Percentiles rank a stretch among this genome's conserved stretches.
Evolutionary conservation across 2,888 invertebrate species (phyloP).

Genomic region (Pachycephus smyrnensis): DNA sequence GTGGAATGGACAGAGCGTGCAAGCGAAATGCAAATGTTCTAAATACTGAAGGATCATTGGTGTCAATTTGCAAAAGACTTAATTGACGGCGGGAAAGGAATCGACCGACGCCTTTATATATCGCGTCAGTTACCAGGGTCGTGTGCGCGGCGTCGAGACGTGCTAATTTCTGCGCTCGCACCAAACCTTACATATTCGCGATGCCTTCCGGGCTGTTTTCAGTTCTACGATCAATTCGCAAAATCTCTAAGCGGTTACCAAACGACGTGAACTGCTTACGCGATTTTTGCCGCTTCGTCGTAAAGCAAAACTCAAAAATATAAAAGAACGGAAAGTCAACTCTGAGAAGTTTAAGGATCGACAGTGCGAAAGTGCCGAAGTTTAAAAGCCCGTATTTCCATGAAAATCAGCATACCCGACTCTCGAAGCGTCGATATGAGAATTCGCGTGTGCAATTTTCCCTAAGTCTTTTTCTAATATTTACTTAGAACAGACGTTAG

Average conservation of each 20-base stretch:
- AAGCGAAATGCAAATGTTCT: background rate
- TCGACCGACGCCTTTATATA: background rate
- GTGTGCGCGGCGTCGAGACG: background rate
- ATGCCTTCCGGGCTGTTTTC: background rate
- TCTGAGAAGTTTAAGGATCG: background rate
- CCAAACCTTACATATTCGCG: conserved; percentile 18
- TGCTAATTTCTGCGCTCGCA: conserved; percentile 14
- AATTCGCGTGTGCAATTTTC: background rate
- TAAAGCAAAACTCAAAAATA: background rate
- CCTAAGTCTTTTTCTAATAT: background rate
- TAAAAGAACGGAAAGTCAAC: background rate
- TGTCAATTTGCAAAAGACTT: background rate
- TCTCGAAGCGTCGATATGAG: background rate
- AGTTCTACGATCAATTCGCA: conserved; percentile 2
- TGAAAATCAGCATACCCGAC: background rate
- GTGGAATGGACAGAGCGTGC: background rate
- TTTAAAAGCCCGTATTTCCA: background rate
- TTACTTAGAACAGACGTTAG: background rate
- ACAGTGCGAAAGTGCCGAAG: background rate
- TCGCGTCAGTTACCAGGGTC: too few species aligned
- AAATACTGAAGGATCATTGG: background rate
- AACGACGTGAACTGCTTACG: background rate
- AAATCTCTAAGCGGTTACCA: conserved; percentile 15
- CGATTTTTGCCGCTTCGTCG: background rate
- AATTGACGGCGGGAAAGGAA: background rate